Evolutionary conservation across 2,113 vertebrate genomes (phyloP).

Genomic region (Lophotis ruficrista): DNA sequence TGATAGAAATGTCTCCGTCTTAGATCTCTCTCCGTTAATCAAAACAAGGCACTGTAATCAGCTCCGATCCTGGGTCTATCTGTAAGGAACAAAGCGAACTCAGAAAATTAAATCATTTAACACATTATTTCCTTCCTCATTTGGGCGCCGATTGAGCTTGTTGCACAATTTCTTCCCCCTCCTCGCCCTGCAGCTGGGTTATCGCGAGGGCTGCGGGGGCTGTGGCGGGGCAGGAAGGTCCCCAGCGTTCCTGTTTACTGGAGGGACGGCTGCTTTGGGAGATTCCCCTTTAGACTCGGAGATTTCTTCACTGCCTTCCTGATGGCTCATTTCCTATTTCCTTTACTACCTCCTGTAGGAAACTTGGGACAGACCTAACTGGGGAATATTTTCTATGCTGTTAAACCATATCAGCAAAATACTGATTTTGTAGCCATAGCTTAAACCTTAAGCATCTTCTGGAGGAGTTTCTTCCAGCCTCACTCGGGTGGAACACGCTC

Average conservation of each 20-base stretch:
- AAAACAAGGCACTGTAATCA: slow-evolving; percentile 66
- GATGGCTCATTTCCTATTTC: not conserved
- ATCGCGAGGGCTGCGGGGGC: not conserved
- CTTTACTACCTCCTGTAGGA: not conserved
- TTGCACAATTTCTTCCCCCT: slow-evolving; percentile 59
- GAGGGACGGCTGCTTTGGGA: not conserved
- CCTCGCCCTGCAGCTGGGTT: not conserved
- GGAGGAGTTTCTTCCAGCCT: not conserved
- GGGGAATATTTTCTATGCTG: not conserved
- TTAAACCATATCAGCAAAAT: not conserved
- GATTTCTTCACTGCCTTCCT: not conserved
- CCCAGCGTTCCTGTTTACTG: not conserved
- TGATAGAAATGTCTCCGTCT: slow-evolving; percentile 36
- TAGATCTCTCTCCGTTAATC: slow-evolving; percentile 40
- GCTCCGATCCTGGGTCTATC: slow-evolving; percentile 50
- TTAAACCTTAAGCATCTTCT: not conserved
- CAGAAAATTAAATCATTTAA: slow-evolving; percentile 72
- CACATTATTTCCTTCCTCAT: slow-evolving; percentile 79
- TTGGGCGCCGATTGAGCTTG: slow-evolving; percentile 59
- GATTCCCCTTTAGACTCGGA: not conserved
- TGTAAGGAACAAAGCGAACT: slow-evolving; percentile 63
- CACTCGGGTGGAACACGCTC: accelerated
- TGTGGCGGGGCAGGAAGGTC: not conserved
- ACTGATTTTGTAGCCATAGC: not conserved
- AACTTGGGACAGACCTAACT: not conserved